Evolutionary conservation across 2,888 invertebrate species (phyloP), one percentile per base, ranked within the genome.

Genomic region (Gymnocheta viridis): DNA sequence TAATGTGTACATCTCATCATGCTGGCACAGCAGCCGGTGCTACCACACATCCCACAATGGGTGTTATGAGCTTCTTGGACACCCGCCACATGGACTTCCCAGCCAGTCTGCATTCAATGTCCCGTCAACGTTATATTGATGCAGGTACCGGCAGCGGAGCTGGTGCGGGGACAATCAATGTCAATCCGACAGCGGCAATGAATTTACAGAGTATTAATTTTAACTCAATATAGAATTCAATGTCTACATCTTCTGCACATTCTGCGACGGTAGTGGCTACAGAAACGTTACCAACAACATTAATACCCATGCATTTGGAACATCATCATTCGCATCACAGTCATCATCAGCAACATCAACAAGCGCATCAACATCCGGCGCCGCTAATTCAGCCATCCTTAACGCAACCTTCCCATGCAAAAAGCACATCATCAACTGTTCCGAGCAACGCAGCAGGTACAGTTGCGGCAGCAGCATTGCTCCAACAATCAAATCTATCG

Each of bases 141-240:
- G 88, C 90, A 22, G 88, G 90, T 12, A 86, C 88, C 12, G 87
- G 88, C 10, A 86, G 88, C 32, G 87, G 88, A 10, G 86, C 87
- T 7, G 87, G 89, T n/a, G 84, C 89, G 79, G 91, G 90, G 82
- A 89, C 91, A 51, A 92, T 92, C 60, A 92, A 92, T 79, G 91
- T 92, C 12, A 94, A 94, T 91, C 92, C 93, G 87, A 92, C 94
- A 62, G 92, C 94, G 56, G 94, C 95, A 86, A 94, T 96, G 89
- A 95, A 95, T 92, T 93, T 95, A 89, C 94, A 96, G 89, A 95
- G 95, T 86, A 94, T 96, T 85, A 96, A 95, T 91, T 96, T 96
- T 88, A 96, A 95, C 91, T 94, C 95, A 89, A 95, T 96, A 94
- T 96, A 95, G 95, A 90, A 90, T 89, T 89, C 90, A 87, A 88